These are phyloP conservation scores for Drosophila greeni DNA, from an alignment of 2,888 invertebrate genomes.

Conservation along the genomic window DNA sequence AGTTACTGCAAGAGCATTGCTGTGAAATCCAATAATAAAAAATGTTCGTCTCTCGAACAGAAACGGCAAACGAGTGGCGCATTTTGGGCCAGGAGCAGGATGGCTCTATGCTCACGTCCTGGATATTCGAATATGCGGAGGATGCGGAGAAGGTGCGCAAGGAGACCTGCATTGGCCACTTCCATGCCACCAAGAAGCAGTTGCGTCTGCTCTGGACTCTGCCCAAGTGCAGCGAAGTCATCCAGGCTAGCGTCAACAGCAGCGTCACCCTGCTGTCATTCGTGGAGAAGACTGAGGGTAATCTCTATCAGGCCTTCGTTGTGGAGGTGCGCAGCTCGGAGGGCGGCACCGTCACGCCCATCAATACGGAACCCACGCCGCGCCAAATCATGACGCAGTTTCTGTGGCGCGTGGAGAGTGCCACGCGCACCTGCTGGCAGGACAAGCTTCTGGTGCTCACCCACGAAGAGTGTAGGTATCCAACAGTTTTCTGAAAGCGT, in stretches of 20 bases:
- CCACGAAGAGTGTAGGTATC: conserved; percentile 86
- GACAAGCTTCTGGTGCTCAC: conserved; percentile 87
- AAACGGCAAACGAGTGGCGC: conserved; percentile 87
- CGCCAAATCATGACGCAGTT: conserved; percentile 90
- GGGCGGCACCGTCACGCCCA: conserved; percentile 38
- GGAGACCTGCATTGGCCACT: conserved; percentile 81
- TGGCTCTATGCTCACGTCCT: conserved; percentile 85
- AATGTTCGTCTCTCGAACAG: conserved; percentile 19
- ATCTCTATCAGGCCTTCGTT: conserved; percentile 83
- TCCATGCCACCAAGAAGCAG: conserved; percentile 82
- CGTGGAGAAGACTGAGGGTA: conserved; percentile 81
- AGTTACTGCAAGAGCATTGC: no score
- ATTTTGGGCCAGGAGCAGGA: conserved; percentile 89
- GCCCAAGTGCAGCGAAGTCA: conserved; percentile 82
- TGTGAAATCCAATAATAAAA: no score
- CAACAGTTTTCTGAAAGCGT: background rate
- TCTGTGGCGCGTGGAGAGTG: conserved; percentile 77
- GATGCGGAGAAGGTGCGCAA: conserved; percentile 29
- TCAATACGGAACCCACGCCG: conserved; percentile 81
- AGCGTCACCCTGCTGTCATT: conserved; percentile 84
- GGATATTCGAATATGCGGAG: conserved; percentile 80
- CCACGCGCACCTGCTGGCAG: conserved; percentile 73
- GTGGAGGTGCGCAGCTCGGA: conserved; percentile 79
- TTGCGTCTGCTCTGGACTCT: conserved; percentile 83
- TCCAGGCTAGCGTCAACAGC: conserved; percentile 89